phyloP scores from a whole-genome alignment of 2,797 vertebrate species.

The Salmo trutta region DNA sequence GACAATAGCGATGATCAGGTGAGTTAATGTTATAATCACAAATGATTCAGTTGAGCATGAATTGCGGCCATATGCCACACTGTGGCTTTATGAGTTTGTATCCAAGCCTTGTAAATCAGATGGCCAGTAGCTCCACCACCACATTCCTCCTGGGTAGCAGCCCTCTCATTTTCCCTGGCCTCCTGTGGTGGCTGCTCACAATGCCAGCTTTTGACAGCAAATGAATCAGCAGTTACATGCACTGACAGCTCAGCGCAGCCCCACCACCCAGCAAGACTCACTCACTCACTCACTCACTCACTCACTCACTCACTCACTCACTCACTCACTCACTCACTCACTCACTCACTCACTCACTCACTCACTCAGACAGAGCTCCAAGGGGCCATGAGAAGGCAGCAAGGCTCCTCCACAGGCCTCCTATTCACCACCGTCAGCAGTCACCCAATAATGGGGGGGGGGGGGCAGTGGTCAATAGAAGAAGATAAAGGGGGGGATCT shows the following conservation, averaged over 20 bases:
- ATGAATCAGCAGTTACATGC: constrained; percentile 79
- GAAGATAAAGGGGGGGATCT: constrained; percentile 66
- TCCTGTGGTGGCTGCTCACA: constrained; percentile 69
- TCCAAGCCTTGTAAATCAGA: constrained; percentile 51
- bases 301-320: too few relatives aligned
- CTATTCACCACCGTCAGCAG: constrained; percentile 71
- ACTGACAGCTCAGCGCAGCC: constrained; percentile 75
- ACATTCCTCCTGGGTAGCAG: constrained; percentile 57
- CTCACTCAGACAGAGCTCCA: constrained; percentile 4
- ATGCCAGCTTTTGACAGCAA: constrained; percentile 77
- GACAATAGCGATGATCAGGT: constrained; percentile 64
- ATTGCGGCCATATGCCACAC: background rate
- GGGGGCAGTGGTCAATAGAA: constrained; percentile 74
- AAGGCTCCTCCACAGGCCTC: constrained; percentile 68
- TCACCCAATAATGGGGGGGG: constrained; percentile 63
- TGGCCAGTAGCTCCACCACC: constrained; percentile 39
- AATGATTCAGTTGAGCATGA: background rate
- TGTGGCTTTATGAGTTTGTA: constrained; percentile 22
- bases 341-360: too few relatives aligned
- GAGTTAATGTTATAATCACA: constrained; percentile 34
- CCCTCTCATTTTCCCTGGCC: constrained; percentile 55
- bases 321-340: too few relatives aligned
- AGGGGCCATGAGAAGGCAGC: constrained; percentile 71
- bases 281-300: too few relatives aligned
- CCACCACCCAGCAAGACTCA: constrained; percentile 38